Evolutionary conservation across 2,888 invertebrate species (phyloP), one percentile per base, ranked within the genome.

Genomic region (Clanis bilineata): DNA sequence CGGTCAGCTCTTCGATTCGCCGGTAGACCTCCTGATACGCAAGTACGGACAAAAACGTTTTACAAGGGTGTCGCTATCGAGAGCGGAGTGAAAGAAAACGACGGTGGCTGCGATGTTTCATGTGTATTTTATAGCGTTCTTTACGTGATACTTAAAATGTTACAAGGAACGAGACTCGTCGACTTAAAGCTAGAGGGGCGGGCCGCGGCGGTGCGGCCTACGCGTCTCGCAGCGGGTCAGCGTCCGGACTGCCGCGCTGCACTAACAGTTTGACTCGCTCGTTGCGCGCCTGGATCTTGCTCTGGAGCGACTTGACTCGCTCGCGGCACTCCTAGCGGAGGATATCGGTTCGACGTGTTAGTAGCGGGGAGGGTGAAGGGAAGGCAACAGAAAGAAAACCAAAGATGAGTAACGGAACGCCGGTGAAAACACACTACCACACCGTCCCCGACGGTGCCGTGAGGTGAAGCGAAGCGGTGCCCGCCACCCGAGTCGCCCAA

Each of bases 191-290:
- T 84, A 83, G 65, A 62, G 69, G 69, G 68, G 71, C 67, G 72
- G 74, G 70, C 64, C 47, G 25, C 39, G 60, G 68, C 72, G 72
- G 66, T 67, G 69, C 69, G 69, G 67, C 73, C 84, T 94, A 95
- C 82, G 94, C 94, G 88, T 95, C 96, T 84, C 81, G 80, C 66
- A 95, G 93, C 83, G 95, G 94, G 79, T 96, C 96, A 83, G 94
- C 93, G 90, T 96, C 96, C 74, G 97, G 97, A 77, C 95, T 95
- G 91, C 97, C 97, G 84, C 97, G 95, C 93, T 97, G 96, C 86
- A 96, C 94, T 80, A 98, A 93, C 76, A 97, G 93, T 90, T 97
- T 97, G 83, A 97, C 96, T 83, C 97, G 96, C 93, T 98, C 97
- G 86, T 95, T 95, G 73, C 96, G 95, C 91, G 96, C 96, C 81